Conservation (phyloP, 2,797 vertebrate genomes). For the Orientallactaga sibirica region DNA sequence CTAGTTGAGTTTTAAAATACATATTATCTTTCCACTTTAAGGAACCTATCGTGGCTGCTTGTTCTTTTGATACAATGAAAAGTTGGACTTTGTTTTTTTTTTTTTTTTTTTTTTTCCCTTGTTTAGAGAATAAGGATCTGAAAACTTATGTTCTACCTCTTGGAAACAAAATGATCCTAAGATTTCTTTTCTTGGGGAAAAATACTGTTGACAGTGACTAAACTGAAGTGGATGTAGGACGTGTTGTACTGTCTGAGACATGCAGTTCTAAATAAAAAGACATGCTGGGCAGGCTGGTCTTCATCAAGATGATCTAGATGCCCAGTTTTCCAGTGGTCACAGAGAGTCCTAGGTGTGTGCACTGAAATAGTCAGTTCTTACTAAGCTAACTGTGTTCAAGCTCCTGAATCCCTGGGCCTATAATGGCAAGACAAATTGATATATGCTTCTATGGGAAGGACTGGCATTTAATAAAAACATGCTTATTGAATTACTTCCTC, state of each 20-base stretch:
- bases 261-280: constrained; percentile 1
- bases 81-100: background rate
- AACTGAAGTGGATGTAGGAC: background rate
- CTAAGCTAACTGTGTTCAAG: background rate
- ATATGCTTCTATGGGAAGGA: background rate
- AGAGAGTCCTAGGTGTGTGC: background rate
- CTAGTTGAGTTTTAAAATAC: constrained; percentile 38
- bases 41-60: background rate
- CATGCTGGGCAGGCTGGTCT: background rate
- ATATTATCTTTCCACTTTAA: constrained; percentile 30
- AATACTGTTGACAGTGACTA: background rate
- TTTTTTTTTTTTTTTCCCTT: background rate
- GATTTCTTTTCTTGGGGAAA: background rate
- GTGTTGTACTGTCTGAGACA: background rate
- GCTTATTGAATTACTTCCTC: background rate
- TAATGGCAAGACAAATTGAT: background rate
- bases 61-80: constrained; percentile 31
- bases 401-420: background rate
- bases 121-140: constrained; percentile 9
- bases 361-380: background rate
- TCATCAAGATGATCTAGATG: background rate
- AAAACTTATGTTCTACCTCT: constrained; percentile 43
- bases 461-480: background rate
- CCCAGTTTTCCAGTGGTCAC: background rate
- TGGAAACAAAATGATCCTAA: constrained; percentile 28